phyloP scores from a whole-genome alignment of 2,113 vertebrate species.

The Recurvirostra avosetta region DNA sequence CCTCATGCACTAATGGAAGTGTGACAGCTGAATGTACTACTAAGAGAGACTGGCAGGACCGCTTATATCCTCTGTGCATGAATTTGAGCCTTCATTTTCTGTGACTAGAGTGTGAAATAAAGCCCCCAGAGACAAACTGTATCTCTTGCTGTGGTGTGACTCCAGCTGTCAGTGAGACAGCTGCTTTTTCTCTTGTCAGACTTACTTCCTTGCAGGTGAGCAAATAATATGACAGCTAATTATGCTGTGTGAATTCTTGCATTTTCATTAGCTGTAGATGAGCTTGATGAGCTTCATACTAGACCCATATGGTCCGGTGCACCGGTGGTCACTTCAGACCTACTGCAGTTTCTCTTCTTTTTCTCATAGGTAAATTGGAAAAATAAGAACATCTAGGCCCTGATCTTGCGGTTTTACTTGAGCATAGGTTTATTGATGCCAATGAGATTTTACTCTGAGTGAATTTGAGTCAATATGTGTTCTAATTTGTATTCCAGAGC shows the following conservation, averaged over 20 bases:
- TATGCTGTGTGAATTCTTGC: neutral
- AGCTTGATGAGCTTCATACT: neutral
- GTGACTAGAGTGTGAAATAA: neutral
- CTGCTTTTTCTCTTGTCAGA: neutral
- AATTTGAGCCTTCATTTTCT: neutral
- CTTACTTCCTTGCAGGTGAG: neutral
- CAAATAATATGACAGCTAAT: neutral
- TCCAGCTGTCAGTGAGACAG: neutral
- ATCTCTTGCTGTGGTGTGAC: neutral
- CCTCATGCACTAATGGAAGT: neutral
- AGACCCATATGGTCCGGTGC: neutral
- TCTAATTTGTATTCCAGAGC: neutral
- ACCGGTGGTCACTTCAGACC: neutral
- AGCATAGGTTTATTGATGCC: neutral
- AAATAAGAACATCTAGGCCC: neutral
- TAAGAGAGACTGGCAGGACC: neutral
- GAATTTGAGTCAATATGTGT: neutral
- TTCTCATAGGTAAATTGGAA: neutral
- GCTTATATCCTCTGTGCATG: neutral
- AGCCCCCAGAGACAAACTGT: neutral
- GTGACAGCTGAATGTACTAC: neutral
- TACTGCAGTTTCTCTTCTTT: neutral
- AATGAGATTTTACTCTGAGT: neutral
- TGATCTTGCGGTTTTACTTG: neutral
- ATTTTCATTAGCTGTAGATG: neutral